Evolutionary conservation across 2,113 vertebrate species (phyloP).

Genomic region (Colossoma macropomum): DNA sequence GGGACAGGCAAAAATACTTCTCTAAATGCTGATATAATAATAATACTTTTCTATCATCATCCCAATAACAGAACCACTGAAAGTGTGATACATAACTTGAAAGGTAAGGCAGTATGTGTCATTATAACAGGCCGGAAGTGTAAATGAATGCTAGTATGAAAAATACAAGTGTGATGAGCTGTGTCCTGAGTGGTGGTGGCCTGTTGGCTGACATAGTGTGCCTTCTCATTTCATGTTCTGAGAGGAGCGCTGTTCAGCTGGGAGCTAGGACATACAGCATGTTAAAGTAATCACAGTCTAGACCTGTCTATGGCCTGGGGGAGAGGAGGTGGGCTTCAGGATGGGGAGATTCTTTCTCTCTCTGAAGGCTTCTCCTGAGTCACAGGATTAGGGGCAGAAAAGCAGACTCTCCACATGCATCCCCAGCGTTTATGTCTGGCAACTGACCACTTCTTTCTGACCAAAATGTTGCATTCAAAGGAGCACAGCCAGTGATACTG

Average conservation of each 20-base stretch:
- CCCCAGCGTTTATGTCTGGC: conserved; percentile 19
- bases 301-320: conserved; percentile 38
- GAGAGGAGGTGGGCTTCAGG: not conserved
- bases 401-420: conserved; percentile 35
- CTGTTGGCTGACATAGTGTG: conserved; percentile 33
- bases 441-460: conserved; percentile 26
- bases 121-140: not conserved
- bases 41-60: too few species aligned
- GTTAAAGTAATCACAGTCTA: conserved; percentile 57
- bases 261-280: conserved; percentile 45
- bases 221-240: conserved; percentile 46
- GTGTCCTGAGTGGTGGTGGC: not conserved
- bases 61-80: too few species aligned
- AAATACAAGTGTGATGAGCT: not conserved
- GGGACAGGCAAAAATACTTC: too few species aligned
- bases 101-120: not conserved
- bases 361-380: conserved; percentile 49
- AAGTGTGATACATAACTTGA: not conserved
- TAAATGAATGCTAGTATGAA: not conserved
- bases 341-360: conserved; percentile 16
- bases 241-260: conserved; percentile 48
- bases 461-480: not conserved
- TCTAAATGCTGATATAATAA: too few species aligned
- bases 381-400: conserved; percentile 40
- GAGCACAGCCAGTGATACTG: not conserved